Evolutionary conservation across 1,140 invertebrate species (phyloP), one percentile per base, ranked within the genome.

Genomic region (Galendromus occidentalis): DNA sequence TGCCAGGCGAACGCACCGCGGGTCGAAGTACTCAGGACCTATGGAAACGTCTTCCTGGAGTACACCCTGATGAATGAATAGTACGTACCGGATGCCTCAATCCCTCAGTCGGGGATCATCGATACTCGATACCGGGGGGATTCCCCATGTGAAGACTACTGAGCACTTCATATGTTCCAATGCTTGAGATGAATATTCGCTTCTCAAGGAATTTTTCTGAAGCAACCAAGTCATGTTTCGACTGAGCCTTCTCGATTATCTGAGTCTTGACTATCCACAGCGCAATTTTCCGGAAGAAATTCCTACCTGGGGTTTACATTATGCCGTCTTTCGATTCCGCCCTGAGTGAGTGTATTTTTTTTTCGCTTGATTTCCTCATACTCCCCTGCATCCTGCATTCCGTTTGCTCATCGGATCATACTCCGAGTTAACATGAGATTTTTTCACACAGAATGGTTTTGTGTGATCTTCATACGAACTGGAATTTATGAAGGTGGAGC

Each of bases 21-120:
- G 33, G 33, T 59, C 25, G 51, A 59, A 33, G 33, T 59, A 25
- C 51, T 59, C 6, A 59, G 51, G 25, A 59, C 51, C 1, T 59
- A 59, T 25, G 33, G 22, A 6, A 59, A 59, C 20, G 51, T 25
- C 25, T 59, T 59, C 25, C 51, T 59, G 14, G 51, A 59, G 25
- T 59, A 59, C 51, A 59, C 51, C 20, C 51, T 59, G 25, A n/a
- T 59, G 51, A 59, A 59, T 59, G 51, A 59, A 25, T 59, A 59
- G 51, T 59, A 59, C 6, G 51, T 59, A 39, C 9, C 33, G 9
- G n/a, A n/a, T n/a, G n/a, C n/a, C n/a, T n/a, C n/a, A n/a, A n/a
- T n/a, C n/a, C n/a, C n/a, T n/a, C n/a, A n/a, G n/a, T n/a, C n/a
- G n/a, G n/a, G n/a, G n/a, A n/a, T n/a, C n/a, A n/a, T n/a, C n/a